These are phyloP conservation scores for Nebria ingens DNA, from an alignment of 1,140 invertebrate genomes.

Conservation along the genomic window DNA sequence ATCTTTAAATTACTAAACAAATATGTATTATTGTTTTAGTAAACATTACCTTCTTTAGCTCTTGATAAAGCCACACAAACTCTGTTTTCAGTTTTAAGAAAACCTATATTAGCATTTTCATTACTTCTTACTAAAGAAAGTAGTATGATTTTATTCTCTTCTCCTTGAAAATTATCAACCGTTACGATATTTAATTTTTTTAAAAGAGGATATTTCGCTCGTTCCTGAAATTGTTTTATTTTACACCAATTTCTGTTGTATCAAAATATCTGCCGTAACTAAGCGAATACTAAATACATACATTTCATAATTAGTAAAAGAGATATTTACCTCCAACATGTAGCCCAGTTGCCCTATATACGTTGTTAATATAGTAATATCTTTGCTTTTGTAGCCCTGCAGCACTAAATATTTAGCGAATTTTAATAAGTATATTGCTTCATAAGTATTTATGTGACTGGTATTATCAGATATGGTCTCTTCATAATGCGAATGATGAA, in stretches of 20 bases:
- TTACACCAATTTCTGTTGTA: background rate
- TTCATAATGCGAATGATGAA: slow-evolving; percentile 42
- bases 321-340: slow-evolving; percentile 33
- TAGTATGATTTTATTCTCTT: slow-evolving; percentile 76
- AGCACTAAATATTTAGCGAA: slow-evolving; percentile 49
- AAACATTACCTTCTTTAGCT: slow-evolving; percentile 51
- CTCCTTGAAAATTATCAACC: slow-evolving; percentile 78
- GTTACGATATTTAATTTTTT: slow-evolving; percentile 46
- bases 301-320: no score
- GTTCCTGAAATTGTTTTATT: slow-evolving; percentile 26
- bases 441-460: slow-evolving; percentile 47
- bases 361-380: slow-evolving; percentile 56
- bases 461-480: slow-evolving; percentile 37
- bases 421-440: slow-evolving; percentile 43
- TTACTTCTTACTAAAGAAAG: slow-evolving; percentile 74
- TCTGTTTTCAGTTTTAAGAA: slow-evolving; percentile 62
- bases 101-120: slow-evolving; percentile 57
- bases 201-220: slow-evolving; percentile 26
- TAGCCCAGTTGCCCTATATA: slow-evolving; percentile 54
- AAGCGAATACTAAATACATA: no score
- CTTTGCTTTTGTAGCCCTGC: slow-evolving; percentile 43
- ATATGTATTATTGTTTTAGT: no score
- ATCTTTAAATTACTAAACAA: no score
- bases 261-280: background rate
- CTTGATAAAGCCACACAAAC: slow-evolving; percentile 77